Evolutionary conservation across 2,797 vertebrate genomes (phyloP), one percentile per base, ranked within the genome.

Genomic region (Dallia pectoralis): DNA sequence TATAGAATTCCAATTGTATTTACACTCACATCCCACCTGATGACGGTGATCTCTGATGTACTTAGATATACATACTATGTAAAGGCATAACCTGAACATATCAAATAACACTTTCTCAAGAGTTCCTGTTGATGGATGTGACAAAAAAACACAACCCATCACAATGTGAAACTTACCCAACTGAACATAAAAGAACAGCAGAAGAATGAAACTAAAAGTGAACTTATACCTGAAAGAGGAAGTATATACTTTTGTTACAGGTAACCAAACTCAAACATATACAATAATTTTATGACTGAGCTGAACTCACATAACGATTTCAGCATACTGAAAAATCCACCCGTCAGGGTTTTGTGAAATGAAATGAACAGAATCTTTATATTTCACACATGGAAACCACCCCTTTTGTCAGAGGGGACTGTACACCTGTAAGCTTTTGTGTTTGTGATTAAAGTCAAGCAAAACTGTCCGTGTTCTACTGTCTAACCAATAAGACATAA

Each of bases 391-490:
- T 44, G n/a, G 11, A 66, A 66, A 66, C 19, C 64, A 66, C 33
- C 12, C 51, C 22, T 18, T 30, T 32, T 63, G 25, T 29, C 61
- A 32, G 25, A 30, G 12, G 12, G 27, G 27, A 29, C 61, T 29
- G 12, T 15, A 25, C 4, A 29, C 27, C 27, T 16, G 15, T 16
- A 30, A 16, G 61, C 61, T 29, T 30, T 8, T 30, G 4, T 29
- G 29, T 63, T 30, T 63, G 29, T 63, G 30, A 32, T 63, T 56
- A 56, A 56, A n/a, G 51, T 56, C 51, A 56, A n/a, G 51, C 51
- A 56, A n/a, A 15, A 62, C 6, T 27, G 16, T 62, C 4, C 22
- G 59, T 29, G 27, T 7, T 30, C 22, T 25, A 11, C 59, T 15
- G 29, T 63, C 29, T 63, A 30, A 63, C 27, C 27, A 63, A 63